Base-by-base conservation (phyloP, 2,113 vertebrate genomes). In the Casuarius casuarius region DNA sequence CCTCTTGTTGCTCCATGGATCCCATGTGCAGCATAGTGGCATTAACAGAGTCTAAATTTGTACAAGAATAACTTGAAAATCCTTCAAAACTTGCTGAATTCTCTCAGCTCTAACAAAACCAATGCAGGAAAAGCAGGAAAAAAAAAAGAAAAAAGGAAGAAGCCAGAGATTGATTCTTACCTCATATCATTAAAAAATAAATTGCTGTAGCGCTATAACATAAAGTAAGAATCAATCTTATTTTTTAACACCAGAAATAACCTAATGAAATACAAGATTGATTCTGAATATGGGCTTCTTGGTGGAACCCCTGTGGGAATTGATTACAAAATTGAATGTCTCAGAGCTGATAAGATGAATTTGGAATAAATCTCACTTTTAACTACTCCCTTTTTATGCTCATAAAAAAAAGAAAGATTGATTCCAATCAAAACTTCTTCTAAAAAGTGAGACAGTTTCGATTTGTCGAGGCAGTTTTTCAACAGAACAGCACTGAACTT, bases 161-260 rank as follows among this genome's bases (percentile, higher is more conserved):
- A 92, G 92, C 94, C 96, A 95, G 91, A 97, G 93, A 97, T 96
- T 97, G 96, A 97, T 97, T 97, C 96, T 97, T 97, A 97, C 97
- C 96, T 97, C 97, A 97, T 97, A 97, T 97, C 97, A 97, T 97
- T 97, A 97, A 97, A 97, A 97, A 97, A 97, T 97, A 97, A 97
- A 97, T 97, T 97, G 97, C 97, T 97, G 96, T 94, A 97, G 94
- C 85, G 49, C 97, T 97, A 94, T 97, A 97, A 97, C 96, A 97
- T 97, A 97, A 97, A 97, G 97, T 97, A 97, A 96, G 97, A 97
- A 97, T 97, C 97, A 97, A 97, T 97, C 97, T 97, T 97, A 97
- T 97, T 97, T 97, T 97, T 97, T 97, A 97, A 97, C 97, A 97
- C 97, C 96, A 97, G 97, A 97, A 97, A 97, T 97, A 97, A 97